Conservation (phyloP, 2,797 vertebrate genomes). For the Enteromius mattozi region DNA sequence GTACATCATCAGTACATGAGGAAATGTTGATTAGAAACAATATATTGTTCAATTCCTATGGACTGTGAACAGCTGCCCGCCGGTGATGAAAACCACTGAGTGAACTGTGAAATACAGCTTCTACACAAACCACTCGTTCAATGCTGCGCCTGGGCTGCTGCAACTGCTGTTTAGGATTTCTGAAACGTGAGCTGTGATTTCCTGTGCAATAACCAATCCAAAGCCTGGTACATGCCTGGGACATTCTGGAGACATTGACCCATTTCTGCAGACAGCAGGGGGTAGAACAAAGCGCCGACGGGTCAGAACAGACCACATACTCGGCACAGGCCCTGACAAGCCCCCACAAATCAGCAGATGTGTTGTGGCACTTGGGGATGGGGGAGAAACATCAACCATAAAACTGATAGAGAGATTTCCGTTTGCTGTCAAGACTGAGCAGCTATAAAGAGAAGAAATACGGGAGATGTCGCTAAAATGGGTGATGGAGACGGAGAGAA, state of each 20-base stretch:
- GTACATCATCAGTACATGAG: neutral
- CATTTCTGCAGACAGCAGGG: constrained; percentile 33
- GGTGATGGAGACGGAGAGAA: constrained; percentile 44
- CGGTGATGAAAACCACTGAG: constrained; percentile 24
- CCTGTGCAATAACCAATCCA: constrained; percentile 36
- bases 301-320: constrained; percentile 44
- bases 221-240: constrained; percentile 11
- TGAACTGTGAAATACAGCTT: constrained; percentile 9
- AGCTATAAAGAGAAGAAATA: constrained; percentile 24
- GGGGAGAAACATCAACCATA: neutral
- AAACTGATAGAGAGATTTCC: neutral
- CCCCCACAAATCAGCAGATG: constrained; percentile 48
- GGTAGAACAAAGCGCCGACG: constrained; percentile 23
- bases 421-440: neutral
- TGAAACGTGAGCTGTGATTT: constrained; percentile 31
- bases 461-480: constrained; percentile 34
- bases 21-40: neutral
- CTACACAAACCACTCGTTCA: neutral
- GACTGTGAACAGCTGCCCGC: constrained; percentile 3
- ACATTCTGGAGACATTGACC: constrained; percentile 45
- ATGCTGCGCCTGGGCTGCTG: constrained; percentile 21
- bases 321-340: constrained; percentile 63
- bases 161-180: constrained; percentile 32
- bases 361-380: constrained; percentile 7
- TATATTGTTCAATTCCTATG: neutral